Evolutionary conservation across 2,113 vertebrate species (phyloP), one percentile per base, ranked within the genome.

Genomic region (Erythrolamprus reginae): DNA sequence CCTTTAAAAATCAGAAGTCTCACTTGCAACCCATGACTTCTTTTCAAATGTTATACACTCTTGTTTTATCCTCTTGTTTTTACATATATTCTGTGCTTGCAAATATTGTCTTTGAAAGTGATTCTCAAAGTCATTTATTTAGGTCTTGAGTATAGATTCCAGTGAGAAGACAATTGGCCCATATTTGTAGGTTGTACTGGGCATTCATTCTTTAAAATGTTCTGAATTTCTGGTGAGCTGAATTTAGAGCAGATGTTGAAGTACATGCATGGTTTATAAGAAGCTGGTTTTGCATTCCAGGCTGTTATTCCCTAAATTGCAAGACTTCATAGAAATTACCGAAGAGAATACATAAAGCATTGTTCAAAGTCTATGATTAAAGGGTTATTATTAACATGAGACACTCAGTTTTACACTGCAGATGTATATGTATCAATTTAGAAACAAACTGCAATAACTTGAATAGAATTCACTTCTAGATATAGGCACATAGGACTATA

Each of bases 331-430:
- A 10, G 48, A 92, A 51, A 17, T 3, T 4, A 50, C 53, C 86
- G 91, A 10, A 87, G 86, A 91, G 90, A 28, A 17, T 42, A 90
- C 89, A 85, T 51, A 91, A 90, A 61, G 91, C 92, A 51, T 33
- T 87, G 51, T 91, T 47, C 45, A 93, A 88, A 88, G 92, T 38
- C 82, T 95, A 89, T 92, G 86, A 86, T 61, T 84, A 26, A 88
- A 58, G 70, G 33, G 61, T 51, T 89, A 92, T 92, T 92, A 91
- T 87, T 77, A 91, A 95, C 89, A 95, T 95, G 92, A 94, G 65
- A 94, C 91, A 95, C 38, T 93, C 89, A 95, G 90, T 86, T 83
- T 88, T 88, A 24, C 58, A 77, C 21, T n/a, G 48, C n/a, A 51
- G 15, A 38, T 33, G 47, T 70, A 33, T 5, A 38, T 28, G 12